Evolutionary conservation across 2,113 vertebrate genomes (phyloP).

Genomic region (Muntiacus reevesi): DNA sequence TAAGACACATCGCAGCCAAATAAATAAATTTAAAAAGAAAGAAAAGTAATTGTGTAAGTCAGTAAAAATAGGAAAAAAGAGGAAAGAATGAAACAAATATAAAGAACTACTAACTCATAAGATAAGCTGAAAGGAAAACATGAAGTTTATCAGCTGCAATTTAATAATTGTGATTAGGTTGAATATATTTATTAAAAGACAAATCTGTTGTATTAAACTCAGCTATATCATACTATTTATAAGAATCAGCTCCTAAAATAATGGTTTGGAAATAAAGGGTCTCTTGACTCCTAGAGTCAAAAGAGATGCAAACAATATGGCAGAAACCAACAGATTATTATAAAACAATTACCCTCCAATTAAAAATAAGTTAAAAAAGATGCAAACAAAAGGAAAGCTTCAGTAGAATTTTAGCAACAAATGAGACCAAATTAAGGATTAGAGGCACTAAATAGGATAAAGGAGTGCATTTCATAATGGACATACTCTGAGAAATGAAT

Average conservation of each 20-base stretch:
- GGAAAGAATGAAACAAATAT: not conserved
- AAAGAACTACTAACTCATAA: not conserved
- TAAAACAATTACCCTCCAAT: not conserved
- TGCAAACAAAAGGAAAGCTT: not conserved
- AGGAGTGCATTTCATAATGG: not conserved
- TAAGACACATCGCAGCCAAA: not conserved
- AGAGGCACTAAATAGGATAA: not conserved
- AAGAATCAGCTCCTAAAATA: not conserved
- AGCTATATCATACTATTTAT: not conserved
- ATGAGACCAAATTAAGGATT: not conserved
- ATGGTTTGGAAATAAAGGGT: not conserved
- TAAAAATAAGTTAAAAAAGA: not conserved
- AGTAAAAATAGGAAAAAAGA: not conserved
- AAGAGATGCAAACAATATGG: not conserved
- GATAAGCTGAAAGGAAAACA: not conserved
- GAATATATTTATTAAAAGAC: not conserved
- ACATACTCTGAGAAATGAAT: not conserved
- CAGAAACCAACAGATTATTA: not conserved
- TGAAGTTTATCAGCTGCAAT: not conserved
- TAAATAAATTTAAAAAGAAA: not conserved
- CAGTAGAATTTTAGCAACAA: conserved; percentile 8
- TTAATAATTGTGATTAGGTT: not conserved
- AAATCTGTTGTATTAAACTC: not conserved
- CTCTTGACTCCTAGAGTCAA: not conserved
- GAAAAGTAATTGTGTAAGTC: not conserved